These are phyloP conservation scores for Prunella strophiata DNA, from an alignment of 2,797 vertebrate genomes.

Conservation along the genomic window DNA sequence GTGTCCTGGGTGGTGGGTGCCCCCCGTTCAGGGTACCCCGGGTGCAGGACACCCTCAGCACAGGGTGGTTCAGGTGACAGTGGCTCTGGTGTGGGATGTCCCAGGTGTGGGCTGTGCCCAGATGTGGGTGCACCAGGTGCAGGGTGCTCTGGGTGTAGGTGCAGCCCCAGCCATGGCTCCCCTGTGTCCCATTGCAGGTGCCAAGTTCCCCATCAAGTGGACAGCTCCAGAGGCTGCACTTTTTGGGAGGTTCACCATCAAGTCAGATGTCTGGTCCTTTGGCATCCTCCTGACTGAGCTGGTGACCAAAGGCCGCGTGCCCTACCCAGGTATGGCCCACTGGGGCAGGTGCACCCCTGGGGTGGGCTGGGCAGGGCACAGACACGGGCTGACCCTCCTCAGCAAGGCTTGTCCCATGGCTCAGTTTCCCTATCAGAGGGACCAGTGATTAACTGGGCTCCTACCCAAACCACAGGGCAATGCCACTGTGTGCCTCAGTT, in stretches of 20 bases:
- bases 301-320: slow-evolving; percentile 94
- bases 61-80: background rate
- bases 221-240: slow-evolving; percentile 95
- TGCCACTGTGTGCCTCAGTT: background rate
- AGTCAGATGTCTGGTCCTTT: slow-evolving; percentile 98
- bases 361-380: background rate
- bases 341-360: background rate
- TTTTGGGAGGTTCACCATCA: slow-evolving; percentile 94
- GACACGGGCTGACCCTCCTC: background rate
- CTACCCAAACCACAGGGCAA: background rate
- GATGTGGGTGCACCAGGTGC: rapidly evolving
- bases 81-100: rapidly evolving
- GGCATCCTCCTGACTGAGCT: slow-evolving; percentile 95
- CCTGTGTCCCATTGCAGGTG: slow-evolving; percentile 75
- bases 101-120: background rate
- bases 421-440: background rate
- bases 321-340: slow-evolving; percentile 87
- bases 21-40: rapidly evolving
- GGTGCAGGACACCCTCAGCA: background rate
- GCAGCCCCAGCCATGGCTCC: background rate
- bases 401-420: rapidly evolving
- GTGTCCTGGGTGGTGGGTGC: background rate
- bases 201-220: slow-evolving; percentile 99
- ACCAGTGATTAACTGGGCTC: background rate
- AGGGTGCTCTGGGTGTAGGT: rapidly evolving